A percentile compares a stretch with the other conserved stretches of the same genome.
These are phyloP conservation scores for Hymenochirus boettgeri DNA, from an alignment of 2,113 vertebrate species.

Conservation along the genomic window DNA sequence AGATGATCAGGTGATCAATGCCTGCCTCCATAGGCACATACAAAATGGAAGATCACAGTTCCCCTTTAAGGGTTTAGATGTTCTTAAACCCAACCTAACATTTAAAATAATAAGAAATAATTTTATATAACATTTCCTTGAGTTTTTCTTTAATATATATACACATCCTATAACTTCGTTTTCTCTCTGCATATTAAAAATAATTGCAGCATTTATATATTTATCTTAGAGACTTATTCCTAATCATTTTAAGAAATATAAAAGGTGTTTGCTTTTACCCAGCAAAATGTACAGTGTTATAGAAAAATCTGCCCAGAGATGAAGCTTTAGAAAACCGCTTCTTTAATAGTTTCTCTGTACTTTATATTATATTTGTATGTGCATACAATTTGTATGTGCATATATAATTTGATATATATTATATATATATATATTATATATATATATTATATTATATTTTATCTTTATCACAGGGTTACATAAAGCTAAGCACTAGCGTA, in stretches of 20 bases:
- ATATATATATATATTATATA: conserved; percentile 26
- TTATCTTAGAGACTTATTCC: conserved; percentile 61
- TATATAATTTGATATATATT: no score
- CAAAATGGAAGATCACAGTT: no score
- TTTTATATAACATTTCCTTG: no score
- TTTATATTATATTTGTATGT: no score
- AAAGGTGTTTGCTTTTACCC: conserved; percentile 57
- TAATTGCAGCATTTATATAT: conserved; percentile 53
- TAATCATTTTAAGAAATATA: conserved; percentile 64
- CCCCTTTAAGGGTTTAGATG: no score
- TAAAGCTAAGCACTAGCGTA: conserved; percentile 61
- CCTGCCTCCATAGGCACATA: no score
- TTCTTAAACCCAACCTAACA: no score
- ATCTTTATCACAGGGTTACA: conserved; percentile 61
- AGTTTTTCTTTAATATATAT: no score
- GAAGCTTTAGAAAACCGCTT: conserved; percentile 25
- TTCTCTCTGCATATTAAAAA: conserved; percentile 60
- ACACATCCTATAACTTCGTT: no score
- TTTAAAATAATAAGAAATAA: no score
- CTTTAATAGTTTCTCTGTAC: conserved; percentile 11
- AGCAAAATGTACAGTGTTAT: conserved; percentile 63
- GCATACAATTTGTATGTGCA: no score
- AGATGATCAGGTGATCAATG: no score
- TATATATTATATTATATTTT: conserved; percentile 5
- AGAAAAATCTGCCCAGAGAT: conserved; percentile 64